These are phyloP conservation scores for Antechinus stuartii DNA, from an alignment of 2,113 vertebrate species.

Conservation along the genomic window DNA sequence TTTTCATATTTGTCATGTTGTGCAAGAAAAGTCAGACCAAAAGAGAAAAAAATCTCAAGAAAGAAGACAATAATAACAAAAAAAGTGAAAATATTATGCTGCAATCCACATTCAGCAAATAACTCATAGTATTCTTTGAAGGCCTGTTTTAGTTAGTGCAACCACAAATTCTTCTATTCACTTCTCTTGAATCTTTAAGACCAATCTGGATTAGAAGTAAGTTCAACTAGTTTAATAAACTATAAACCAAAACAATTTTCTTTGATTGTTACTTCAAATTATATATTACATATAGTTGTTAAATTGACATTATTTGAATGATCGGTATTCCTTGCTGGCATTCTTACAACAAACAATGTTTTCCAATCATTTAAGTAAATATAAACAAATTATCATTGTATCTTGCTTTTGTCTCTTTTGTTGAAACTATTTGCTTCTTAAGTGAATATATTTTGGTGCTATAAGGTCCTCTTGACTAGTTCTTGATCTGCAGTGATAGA, in stretches of 20 bases:
- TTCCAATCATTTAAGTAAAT: neutral
- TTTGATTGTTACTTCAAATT: conserved; percentile 5
- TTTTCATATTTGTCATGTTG: no score
- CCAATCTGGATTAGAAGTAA: conserved; percentile 2
- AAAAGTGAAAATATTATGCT: no score
- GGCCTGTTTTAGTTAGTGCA: neutral
- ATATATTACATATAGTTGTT: neutral
- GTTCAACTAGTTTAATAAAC: neutral
- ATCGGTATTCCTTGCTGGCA: neutral
- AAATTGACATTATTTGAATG: neutral
- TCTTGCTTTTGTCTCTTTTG: neutral
- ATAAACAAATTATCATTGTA: neutral
- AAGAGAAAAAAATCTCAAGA: no score
- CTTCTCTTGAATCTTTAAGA: conserved; percentile 7
- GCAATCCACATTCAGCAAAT: no score
- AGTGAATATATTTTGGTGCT: neutral
- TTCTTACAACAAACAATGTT: neutral
- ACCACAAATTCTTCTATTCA: neutral
- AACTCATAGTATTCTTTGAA: neutral
- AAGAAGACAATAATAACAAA: no score
- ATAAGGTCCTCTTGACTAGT: neutral
- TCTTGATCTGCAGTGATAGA: neutral
- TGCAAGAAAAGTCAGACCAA: no score
- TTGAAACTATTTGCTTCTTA: neutral
- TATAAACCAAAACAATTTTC: conserved; percentile 19